A percentile compares a stretch with the other conserved stretches of the same genome.
These are phyloP conservation scores for Alosa alosa DNA, from an alignment of 2,113 vertebrate species.

Conservation along the genomic window DNA sequence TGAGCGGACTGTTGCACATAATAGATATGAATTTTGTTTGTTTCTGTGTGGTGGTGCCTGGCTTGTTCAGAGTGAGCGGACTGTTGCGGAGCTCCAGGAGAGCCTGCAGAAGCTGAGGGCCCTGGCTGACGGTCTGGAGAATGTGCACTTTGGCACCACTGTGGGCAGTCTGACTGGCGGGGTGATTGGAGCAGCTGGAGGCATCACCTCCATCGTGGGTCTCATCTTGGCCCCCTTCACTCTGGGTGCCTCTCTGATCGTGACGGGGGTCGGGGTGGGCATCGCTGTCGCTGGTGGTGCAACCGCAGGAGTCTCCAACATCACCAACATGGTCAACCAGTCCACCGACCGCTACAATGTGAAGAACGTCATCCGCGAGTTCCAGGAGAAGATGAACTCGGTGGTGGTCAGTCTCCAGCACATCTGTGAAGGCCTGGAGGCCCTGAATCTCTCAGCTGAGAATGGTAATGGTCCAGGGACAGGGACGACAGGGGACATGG, in stretches of 20 bases:
- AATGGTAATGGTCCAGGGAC: not conserved
- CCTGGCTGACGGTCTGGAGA: slow-evolving; percentile 40
- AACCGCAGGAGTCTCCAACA: slow-evolving; percentile 52
- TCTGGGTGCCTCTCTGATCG: slow-evolving; percentile 45
- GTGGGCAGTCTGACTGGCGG: slow-evolving; percentile 49
- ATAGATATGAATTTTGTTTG: too few relatives aligned
- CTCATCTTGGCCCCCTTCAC: slow-evolving; percentile 46
- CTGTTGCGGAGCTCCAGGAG: slow-evolving; percentile 1
- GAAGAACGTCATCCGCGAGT: slow-evolving; percentile 37
- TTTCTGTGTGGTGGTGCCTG: too few relatives aligned
- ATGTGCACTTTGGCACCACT: slow-evolving; percentile 40
- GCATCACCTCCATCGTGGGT: slow-evolving; percentile 44
- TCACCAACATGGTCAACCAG: slow-evolving; percentile 57
- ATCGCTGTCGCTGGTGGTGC: slow-evolving; percentile 41
- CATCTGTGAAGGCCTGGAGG: slow-evolving; percentile 20
- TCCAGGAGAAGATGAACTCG: slow-evolving; percentile 35
- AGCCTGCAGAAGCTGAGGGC: slow-evolving; percentile 24
- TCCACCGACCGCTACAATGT: slow-evolving; percentile 42
- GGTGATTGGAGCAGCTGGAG: slow-evolving; percentile 43
- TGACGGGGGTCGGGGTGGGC: slow-evolving; percentile 46
- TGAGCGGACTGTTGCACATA: not conserved
- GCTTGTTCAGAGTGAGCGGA: not conserved
- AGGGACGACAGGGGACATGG: not conserved
- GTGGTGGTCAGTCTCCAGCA: slow-evolving; percentile 29
- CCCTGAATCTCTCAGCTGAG: not conserved